A percentile compares a stretch with the other conserved stretches of the same genome.
These are phyloP conservation scores for Theropithecus gelada DNA, from an alignment of 2,113 vertebrate genomes.

Conservation along the genomic window DNA sequence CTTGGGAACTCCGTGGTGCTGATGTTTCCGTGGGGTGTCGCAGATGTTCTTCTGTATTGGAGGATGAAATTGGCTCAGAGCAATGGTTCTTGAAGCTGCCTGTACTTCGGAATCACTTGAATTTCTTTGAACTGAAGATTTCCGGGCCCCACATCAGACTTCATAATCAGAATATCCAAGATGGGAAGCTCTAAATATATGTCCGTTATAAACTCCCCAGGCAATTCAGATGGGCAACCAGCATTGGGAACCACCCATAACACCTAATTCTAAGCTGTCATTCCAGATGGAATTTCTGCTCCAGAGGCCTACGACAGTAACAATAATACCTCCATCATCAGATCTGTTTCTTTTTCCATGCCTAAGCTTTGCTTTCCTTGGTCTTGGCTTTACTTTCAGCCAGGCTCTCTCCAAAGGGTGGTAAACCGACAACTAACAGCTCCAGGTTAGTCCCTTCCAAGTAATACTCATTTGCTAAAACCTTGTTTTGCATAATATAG, in stretches of 20 bases:
- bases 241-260: neutral
- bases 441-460: neutral
- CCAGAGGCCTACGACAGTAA: neutral
- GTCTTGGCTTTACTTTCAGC: neutral
- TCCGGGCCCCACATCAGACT: neutral
- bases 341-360: neutral
- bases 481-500: neutral
- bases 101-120: neutral
- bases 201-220: neutral
- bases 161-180: neutral
- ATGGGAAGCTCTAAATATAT: neutral
- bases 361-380: neutral
- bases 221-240: neutral
- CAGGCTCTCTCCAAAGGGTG: neutral
- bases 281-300: neutral
- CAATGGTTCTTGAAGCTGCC: neutral
- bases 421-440: neutral
- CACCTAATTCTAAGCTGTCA: neutral
- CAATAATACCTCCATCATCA: rapidly evolving
- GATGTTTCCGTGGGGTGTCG: neutral
- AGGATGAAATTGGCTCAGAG: neutral
- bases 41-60: neutral
- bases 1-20: rapidly evolving
- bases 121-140: neutral
- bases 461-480: neutral